Percentiles rank a stretch among this genome's conserved stretches.
Conservation (phyloP, 2,888 invertebrate species). For the Agriopis aurantiaria region DNA sequence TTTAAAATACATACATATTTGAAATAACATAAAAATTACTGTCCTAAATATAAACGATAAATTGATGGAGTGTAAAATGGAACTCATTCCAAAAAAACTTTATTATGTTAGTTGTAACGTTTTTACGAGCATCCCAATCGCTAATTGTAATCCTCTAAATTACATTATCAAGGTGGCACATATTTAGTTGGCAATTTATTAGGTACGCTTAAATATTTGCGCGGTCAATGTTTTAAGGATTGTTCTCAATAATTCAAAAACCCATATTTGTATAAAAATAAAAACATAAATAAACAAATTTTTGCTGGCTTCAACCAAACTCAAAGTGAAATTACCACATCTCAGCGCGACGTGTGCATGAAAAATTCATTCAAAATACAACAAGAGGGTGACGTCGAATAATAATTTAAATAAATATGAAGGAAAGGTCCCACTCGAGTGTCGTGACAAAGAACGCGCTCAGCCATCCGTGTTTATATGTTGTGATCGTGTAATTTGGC, state of each 20-base stretch:
- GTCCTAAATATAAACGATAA: too few species aligned
- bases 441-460: constrained; percentile 78
- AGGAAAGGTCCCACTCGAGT: constrained; percentile 65
- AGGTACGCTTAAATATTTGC: neutral
- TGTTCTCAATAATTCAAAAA: constrained; percentile 61
- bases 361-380: constrained; percentile 84
- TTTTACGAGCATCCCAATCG: neutral
- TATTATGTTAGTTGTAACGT: neutral
- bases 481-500: constrained; percentile 82
- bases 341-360: constrained; percentile 80
- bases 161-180: neutral
- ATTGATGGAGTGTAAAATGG: too few species aligned
- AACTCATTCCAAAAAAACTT: too few species aligned
- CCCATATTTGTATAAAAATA: constrained; percentile 63
- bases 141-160: neutral
- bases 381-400: constrained; percentile 81
- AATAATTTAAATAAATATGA: constrained; percentile 86
- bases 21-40: too few species aligned
- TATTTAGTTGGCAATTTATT: neutral
- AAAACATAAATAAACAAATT: constrained; percentile 79
- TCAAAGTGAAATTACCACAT: constrained; percentile 84
- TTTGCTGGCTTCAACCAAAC: constrained; percentile 72
- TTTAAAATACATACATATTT: too few species aligned
- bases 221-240: constrained; percentile 37
- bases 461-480: constrained; percentile 79